Evolutionary conservation across 1,140 invertebrate genomes (phyloP).

Genomic region (Limonius californicus): DNA sequence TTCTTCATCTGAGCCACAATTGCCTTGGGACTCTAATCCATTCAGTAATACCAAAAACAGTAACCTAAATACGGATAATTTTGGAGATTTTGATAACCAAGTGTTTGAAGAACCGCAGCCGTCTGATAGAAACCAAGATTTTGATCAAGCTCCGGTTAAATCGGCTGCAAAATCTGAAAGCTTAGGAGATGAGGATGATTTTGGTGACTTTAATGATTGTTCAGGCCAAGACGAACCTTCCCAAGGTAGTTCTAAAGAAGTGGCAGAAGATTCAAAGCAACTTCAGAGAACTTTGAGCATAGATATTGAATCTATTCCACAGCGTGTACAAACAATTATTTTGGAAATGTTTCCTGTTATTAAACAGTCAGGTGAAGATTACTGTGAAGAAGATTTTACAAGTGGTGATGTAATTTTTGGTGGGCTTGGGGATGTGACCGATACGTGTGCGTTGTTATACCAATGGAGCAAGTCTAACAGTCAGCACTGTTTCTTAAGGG

Average conservation of each 20-base stretch:
- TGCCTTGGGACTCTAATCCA: too few relatives aligned
- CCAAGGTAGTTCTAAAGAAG: too few relatives aligned
- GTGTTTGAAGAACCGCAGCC: too few relatives aligned
- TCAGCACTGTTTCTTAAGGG: conserved; percentile 63
- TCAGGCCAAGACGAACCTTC: too few relatives aligned
- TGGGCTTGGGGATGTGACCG: conserved; percentile 61
- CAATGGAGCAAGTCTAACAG: conserved; percentile 68
- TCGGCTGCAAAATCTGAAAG: too few relatives aligned
- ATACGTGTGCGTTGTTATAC: conserved; percentile 64
- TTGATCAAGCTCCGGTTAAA: too few relatives aligned
- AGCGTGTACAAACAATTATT: conserved; percentile 6
- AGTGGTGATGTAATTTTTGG: conserved; percentile 47
- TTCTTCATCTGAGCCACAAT: too few relatives aligned
- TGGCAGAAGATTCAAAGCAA: too few relatives aligned
- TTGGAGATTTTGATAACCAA: conserved; percentile 2
- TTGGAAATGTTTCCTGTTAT: conserved; percentile 12
- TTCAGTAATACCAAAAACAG: too few relatives aligned
- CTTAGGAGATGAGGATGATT: conserved; percentile 48
- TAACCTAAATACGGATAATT: too few relatives aligned
- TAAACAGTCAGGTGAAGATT: not conserved
- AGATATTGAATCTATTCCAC: not conserved
- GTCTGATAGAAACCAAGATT: too few relatives aligned
- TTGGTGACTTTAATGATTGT: conserved; percentile 48
- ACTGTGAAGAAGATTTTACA: not conserved
- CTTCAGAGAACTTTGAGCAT: conserved; percentile 12